A percentile compares a stretch with the other conserved stretches of the same genome.
Conservation (phyloP, 2,888 invertebrate genomes). For the Linhomoeus sp. region DNA sequence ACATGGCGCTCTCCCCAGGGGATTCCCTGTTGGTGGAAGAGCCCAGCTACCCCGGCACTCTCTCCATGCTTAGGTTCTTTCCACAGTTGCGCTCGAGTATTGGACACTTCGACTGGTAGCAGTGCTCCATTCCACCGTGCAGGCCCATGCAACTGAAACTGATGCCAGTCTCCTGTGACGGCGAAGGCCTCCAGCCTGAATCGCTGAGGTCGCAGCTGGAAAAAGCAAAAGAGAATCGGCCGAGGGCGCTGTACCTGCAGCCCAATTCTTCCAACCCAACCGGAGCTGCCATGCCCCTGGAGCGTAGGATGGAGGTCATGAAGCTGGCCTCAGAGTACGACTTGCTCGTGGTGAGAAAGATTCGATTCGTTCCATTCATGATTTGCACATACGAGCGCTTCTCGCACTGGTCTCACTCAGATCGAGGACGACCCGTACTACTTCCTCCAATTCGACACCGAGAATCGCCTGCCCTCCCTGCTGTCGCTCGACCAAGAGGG, state of each 20-base stretch:
- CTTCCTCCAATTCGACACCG: slow-evolving; percentile 50
- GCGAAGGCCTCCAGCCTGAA: slow-evolving; percentile 45
- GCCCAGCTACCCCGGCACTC: slow-evolving; percentile 49
- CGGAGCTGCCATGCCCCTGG: slow-evolving; percentile 45
- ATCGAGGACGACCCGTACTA: slow-evolving; percentile 64
- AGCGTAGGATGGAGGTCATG: slow-evolving; percentile 48
- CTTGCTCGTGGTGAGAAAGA: too few species aligned
- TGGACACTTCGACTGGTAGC: neutral
- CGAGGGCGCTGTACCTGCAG: slow-evolving; percentile 48
- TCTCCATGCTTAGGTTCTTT: slow-evolving; percentile 43
- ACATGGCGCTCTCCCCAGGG: slow-evolving; percentile 47
- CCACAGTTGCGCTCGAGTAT: neutral
- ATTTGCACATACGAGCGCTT: too few species aligned
- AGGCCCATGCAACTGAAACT: neutral
- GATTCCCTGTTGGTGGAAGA: slow-evolving; percentile 50
- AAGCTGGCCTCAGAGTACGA: slow-evolving; percentile 51
- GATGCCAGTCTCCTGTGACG: slow-evolving; percentile 48
- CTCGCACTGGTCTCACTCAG: too few species aligned
- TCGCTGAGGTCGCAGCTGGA: slow-evolving; percentile 40
- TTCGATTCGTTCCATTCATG: too few species aligned
- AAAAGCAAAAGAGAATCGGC: slow-evolving; percentile 33
- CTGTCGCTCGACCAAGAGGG: slow-evolving; percentile 27
- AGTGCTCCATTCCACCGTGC: neutral
- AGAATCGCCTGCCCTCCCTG: slow-evolving; percentile 27
- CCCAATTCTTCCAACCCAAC: slow-evolving; percentile 58